Evolutionary conservation across 2,888 invertebrate species (phyloP), one percentile per base, ranked within the genome.

Genomic region (Dynastes grantii): DNA sequence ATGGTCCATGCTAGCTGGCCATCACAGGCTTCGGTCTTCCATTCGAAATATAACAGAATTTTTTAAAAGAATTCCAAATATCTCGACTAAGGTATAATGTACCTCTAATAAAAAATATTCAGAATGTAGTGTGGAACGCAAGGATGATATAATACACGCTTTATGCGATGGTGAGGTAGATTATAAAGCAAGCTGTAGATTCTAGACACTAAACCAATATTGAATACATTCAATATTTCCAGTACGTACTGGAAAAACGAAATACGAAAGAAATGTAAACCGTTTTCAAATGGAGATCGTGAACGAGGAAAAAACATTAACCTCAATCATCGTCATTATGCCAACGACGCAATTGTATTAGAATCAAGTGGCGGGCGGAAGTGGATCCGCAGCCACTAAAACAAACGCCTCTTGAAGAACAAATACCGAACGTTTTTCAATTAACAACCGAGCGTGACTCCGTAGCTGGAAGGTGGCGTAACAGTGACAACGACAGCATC

Each of bases 361-460:
- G 55, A 71, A 55, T 71, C 55, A 22, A 71, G 71, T 71, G 71
- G 71, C 32, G 53, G 55, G 55, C 37, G 55, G 55, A 71, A 71
- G 71, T 53, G 73, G 27, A 58, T 22, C 71, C n/a, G 22, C 22
- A 8, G 53, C 49, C 55, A 58, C 58, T 58, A 58, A 61, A 73
- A 58, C 73, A 58, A 71, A 61, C 58, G 61, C 58, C 58, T 16
- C 58, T 58, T 58, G 55, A 73, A 73, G 58, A 58, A 73, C 58
- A 73, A 73, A 73, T 37, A 73, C n/a, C 16, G 73, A 73, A 73
- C 73, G 73, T 58, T 73, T 58, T 73, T 73, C 53, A 73, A 73
- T 73, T 73, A 73, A 73, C 73, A 73, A 73, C 58, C 16, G 73
- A 73, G 37, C 58, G 37, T 8, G 40, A 29, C 53, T 16, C 16